These are phyloP conservation scores for Cyphomyrus plagiostoma DNA, from an alignment of 2,113 vertebrate species.

Conservation along the genomic window DNA sequence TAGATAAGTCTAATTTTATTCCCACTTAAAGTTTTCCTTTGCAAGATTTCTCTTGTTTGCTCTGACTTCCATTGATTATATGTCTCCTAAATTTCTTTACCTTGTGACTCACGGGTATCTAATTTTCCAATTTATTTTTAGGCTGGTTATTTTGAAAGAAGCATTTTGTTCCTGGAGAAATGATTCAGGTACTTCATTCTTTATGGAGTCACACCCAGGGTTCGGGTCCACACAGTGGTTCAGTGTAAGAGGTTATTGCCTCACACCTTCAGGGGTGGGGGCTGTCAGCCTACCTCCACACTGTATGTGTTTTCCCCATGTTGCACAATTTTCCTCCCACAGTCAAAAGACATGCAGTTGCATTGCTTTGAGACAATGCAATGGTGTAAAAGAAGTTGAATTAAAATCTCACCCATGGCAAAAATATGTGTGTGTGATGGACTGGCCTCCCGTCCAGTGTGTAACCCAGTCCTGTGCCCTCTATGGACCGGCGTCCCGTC, in stretches of 20 bases:
- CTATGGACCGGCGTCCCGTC: too few relatives aligned
- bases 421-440: not conserved
- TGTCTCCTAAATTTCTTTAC: not conserved
- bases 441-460: not conserved
- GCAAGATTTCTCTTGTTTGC: not conserved
- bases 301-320: not conserved
- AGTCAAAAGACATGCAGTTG: not conserved
- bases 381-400: not conserved
- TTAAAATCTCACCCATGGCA: not conserved
- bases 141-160: not conserved
- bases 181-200: not conserved
- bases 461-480: too few relatives aligned
- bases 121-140: not conserved
- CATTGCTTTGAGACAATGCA: too few relatives aligned
- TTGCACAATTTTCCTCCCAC: not conserved
- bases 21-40: not conserved
- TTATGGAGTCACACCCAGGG: not conserved
- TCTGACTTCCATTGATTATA: not conserved
- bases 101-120: not conserved
- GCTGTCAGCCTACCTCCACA: not conserved
- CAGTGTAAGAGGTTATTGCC: not conserved
- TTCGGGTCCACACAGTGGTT: not conserved
- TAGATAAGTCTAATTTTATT: not conserved
- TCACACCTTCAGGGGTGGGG: not conserved
- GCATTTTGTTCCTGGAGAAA: not conserved